phyloP scores from a whole-genome alignment of 1,140 invertebrate species.

The Lineus longissimus region DNA sequence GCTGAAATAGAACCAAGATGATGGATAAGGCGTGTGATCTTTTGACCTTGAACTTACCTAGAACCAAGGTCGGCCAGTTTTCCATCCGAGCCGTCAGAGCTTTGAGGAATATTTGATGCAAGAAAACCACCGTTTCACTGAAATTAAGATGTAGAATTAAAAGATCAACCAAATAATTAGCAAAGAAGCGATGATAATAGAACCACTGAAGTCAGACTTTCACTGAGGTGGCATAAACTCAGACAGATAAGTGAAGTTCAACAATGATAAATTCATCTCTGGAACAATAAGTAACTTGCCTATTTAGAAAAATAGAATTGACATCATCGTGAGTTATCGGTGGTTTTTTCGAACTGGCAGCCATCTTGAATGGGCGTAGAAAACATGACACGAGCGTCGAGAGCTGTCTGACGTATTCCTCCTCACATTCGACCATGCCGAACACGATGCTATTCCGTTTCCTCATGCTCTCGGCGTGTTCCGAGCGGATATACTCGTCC shows the following conservation, averaged over 20 bases:
- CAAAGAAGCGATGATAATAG: too few species aligned
- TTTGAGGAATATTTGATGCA: slow-evolving; percentile 93
- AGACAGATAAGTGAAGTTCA: too few species aligned
- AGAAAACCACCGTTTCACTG: slow-evolving; percentile 85
- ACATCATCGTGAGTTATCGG: slow-evolving; percentile 91
- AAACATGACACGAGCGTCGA: slow-evolving; percentile 89
- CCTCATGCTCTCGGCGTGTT: slow-evolving; percentile 89
- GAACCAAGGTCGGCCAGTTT: slow-evolving; percentile 84
- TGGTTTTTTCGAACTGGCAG: slow-evolving; percentile 85
- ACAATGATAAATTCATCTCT: too few species aligned
- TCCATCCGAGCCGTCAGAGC: slow-evolving; percentile 88
- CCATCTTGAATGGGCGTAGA: slow-evolving; percentile 86
- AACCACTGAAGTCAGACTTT: too few species aligned
- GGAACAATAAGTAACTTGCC: slow-evolving; percentile 28
- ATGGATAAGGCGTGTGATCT: too few species aligned
- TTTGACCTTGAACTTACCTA: slow-evolving; percentile 60
- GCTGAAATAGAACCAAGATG: slow-evolving; percentile 49
- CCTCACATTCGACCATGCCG: slow-evolving; percentile 74
- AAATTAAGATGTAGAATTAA: slow-evolving; percentile 25
- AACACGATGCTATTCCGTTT: slow-evolving; percentile 91
- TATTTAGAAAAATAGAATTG: slow-evolving; percentile 92
- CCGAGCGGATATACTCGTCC: slow-evolving; percentile 90
- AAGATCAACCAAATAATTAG: too few species aligned
- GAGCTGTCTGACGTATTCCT: slow-evolving; percentile 86
- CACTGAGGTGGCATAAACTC: too few species aligned